phyloP scores from a whole-genome alignment of 1,140 invertebrate genomes.

The Sycophila sp. region DNA sequence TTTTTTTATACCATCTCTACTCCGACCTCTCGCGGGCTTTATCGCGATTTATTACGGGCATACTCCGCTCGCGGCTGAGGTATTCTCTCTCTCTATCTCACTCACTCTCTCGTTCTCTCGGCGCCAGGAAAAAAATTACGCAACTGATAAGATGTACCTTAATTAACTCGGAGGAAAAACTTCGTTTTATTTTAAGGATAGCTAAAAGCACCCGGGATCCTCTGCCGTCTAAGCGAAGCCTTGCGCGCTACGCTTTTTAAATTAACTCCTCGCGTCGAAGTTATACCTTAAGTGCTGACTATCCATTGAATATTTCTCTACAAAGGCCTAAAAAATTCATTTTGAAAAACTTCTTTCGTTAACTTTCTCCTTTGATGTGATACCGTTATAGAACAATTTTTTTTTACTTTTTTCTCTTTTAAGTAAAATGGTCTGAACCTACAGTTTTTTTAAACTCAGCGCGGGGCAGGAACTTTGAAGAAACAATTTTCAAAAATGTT shows the following conservation, averaged over 20 bases:
- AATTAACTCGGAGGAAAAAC: constrained; percentile 31
- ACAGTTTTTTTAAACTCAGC: no score
- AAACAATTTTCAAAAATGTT: no score
- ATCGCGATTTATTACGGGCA: constrained; percentile 16
- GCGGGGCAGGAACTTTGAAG: no score
- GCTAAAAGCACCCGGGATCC: neutral
- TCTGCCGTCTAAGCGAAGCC: neutral
- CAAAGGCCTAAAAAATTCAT: constrained; percentile 1
- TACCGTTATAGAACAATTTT: no score
- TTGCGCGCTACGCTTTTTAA: constrained; percentile 33
- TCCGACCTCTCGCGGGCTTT: neutral
- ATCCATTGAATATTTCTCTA: neutral
- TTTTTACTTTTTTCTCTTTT: neutral
- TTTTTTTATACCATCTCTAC: no score
- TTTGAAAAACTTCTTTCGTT: constrained; percentile 17
- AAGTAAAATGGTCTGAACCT: no score
- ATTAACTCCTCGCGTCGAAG: constrained; percentile 15
- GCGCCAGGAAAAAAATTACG: neutral
- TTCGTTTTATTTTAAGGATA: constrained; percentile 30
- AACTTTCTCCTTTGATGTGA: constrained; percentile 2
- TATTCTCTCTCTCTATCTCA: no score
- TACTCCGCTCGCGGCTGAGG: neutral
- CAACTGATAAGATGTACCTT: constrained; percentile 30
- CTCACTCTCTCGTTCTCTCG: no score
- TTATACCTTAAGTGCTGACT: constrained; percentile 19